These are phyloP conservation scores for Oxyteleia sp. DNA, from an alignment of 2,888 invertebrate genomes.

Conservation along the genomic window DNA sequence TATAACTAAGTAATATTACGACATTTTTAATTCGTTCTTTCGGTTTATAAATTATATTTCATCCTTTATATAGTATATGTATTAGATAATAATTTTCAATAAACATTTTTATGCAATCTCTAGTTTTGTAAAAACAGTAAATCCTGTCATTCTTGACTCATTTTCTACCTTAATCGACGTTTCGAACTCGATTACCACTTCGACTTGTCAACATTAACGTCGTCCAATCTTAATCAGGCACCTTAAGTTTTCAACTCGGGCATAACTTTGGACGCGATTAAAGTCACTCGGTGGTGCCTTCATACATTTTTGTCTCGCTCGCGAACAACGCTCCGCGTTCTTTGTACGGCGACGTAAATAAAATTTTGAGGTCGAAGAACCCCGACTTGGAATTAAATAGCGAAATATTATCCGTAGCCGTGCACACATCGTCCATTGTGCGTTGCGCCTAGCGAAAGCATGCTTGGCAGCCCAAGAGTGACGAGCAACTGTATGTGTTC, in stretches of 20 bases:
- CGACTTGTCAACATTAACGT: neutral
- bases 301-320: conserved; percentile 7
- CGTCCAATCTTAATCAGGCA: too few species aligned
- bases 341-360: conserved; percentile 42
- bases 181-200: neutral
- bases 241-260: neutral
- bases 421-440: conserved; percentile 74
- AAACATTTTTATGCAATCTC: too few species aligned
- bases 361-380: conserved; percentile 65
- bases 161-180: too few species aligned
- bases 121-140: too few species aligned
- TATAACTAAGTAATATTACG: too few species aligned
- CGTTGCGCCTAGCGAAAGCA: conserved; percentile 76
- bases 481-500: conserved; percentile 73
- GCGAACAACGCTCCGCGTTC: neutral
- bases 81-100: too few species aligned
- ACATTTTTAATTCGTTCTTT: too few species aligned
- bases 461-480: conserved; percentile 79
- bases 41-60: too few species aligned
- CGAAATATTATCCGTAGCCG: conserved; percentile 72
- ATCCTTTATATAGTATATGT: too few species aligned
- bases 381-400: conserved; percentile 59
- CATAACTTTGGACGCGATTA: conserved; percentile 10
- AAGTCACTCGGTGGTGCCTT: conserved; percentile 1
- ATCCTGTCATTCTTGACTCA: too few species aligned